Conservation (phyloP, 2,113 vertebrate genomes). For the Mirza zaza region DNA sequence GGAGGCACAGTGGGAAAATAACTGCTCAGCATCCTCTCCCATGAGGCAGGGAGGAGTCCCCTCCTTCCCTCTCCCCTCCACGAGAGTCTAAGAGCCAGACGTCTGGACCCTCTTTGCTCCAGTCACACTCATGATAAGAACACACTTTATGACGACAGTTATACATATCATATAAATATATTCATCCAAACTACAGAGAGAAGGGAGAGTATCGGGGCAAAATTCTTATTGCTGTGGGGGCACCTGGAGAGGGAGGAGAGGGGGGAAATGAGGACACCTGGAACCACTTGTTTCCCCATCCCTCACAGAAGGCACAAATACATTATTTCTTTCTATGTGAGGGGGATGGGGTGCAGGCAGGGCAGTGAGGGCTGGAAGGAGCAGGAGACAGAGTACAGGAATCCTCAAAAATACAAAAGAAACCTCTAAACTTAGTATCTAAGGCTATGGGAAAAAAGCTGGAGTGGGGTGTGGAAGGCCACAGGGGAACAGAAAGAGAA, state of each 20-base stretch:
- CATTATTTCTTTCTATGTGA: constrained; percentile 71
- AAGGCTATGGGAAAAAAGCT: constrained; percentile 35
- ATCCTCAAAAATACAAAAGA: constrained; percentile 71
- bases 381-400: not conserved
- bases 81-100: not conserved
- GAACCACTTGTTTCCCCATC: constrained; percentile 31
- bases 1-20: not conserved
- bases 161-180: constrained; percentile 83
- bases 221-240: constrained; percentile 72
- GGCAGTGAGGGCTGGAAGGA: not conserved
- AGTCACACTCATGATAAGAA: constrained; percentile 52
- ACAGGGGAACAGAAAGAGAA: not conserved
- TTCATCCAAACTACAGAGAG: constrained; percentile 74
- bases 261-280: constrained; percentile 27
- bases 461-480: not conserved
- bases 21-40: not conserved
- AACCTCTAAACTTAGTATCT: constrained; percentile 58
- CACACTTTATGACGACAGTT: constrained; percentile 74
- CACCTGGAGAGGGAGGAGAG: not conserved
- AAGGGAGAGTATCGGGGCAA: not conserved
- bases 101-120: not conserved
- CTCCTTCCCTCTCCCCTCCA: not conserved
- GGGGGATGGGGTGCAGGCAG: not conserved
- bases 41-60: not conserved
- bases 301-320: constrained; percentile 79